Base-by-base conservation (phyloP, 1,140 invertebrate genomes). In the Monochamus saltuarius region DNA sequence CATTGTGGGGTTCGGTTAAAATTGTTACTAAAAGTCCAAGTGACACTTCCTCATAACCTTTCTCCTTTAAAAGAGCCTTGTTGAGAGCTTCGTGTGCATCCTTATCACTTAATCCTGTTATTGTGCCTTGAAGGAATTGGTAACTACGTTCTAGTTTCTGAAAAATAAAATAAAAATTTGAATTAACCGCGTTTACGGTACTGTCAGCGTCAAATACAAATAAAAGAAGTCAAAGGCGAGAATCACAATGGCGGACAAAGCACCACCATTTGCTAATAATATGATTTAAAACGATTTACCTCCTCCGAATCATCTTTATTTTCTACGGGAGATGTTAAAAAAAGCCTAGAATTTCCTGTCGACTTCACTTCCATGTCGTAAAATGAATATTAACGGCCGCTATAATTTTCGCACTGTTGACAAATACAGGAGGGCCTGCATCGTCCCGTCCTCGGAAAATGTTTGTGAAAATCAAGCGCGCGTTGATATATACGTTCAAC, bases 31-130 rank as follows among this genome's bases (percentile, higher is more conserved):
- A 79, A 69, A 98, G 85, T 40, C 95, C 95, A 59, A 97, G 78
- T 46, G 91, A 94, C 43, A 97, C 88, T 75, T 98, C 95, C 78
- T 98, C 94, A 76, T 92, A 90, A 65, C 87, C 89, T 71, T 88
- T 87, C 59, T 94, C 91, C 75, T 95, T 95, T 71, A 89, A 90
- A 46, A 94, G 88, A 36, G 90, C 87, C 78, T 88, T 92, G 73
- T 91, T 94, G 9, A 97, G 80, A 9, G 88, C 88, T 78, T 97
- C 94, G 73, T 97, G 93, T 61, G 89, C 87, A 79, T 98, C 95
- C 75, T 96, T 94, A 74, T 98, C 95, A 57, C 91, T 94, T 59
- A 94, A 82, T 56, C 91, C 92, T 55, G 85, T 81, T 22, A 88
- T 87, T 61, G 96, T 78, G 67, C 83, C 85, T 76, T 90, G 88